A percentile compares a stretch with the other conserved stretches of the same genome.
Evolutionary conservation across 2,797 vertebrate genomes (phyloP).

Genomic region (Parotocinclus haroldoi): DNA sequence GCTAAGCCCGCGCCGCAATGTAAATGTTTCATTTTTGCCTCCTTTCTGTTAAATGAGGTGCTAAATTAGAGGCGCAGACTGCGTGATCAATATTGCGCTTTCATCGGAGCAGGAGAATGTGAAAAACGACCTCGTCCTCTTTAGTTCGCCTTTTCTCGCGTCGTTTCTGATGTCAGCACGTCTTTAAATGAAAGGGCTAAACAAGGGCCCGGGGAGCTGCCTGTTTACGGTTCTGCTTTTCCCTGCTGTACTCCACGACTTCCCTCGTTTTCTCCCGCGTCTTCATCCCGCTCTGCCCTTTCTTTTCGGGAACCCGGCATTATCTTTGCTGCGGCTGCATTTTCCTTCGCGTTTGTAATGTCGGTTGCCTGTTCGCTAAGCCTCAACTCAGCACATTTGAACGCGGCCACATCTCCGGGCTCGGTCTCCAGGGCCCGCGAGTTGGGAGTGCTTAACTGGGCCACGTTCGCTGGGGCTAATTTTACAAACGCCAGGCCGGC

Average conservation of each 20-base stretch:
- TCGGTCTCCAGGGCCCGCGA: conserved; percentile 65
- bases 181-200: conserved; percentile 26
- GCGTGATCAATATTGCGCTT: conserved; percentile 52
- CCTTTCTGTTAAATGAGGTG: conserved; percentile 66
- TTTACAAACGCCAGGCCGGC: conserved; percentile 70
- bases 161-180: neutral
- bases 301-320: conserved; percentile 22
- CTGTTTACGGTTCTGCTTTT: conserved; percentile 25
- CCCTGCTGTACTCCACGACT: conserved; percentile 13
- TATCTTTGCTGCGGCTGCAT: conserved; percentile 21
- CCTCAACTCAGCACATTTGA: conserved; percentile 48
- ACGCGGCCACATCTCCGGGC: conserved; percentile 61
- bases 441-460: conserved; percentile 71
- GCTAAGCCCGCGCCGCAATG: conserved; percentile 66
- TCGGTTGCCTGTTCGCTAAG: conserved; percentile 22
- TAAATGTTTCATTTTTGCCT: conserved; percentile 62
- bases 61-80: conserved; percentile 67
- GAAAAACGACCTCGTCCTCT: conserved; percentile 37
- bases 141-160: conserved; percentile 27
- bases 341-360: conserved; percentile 29
- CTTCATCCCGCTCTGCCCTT: conserved; percentile 9
- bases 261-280: neutral
- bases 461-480: conserved; percentile 70
- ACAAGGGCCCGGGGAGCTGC: conserved; percentile 22
- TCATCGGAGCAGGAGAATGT: conserved; percentile 37